phyloP scores from a whole-genome alignment of 1,140 invertebrate species.

The Marisa cornuarietis region DNA sequence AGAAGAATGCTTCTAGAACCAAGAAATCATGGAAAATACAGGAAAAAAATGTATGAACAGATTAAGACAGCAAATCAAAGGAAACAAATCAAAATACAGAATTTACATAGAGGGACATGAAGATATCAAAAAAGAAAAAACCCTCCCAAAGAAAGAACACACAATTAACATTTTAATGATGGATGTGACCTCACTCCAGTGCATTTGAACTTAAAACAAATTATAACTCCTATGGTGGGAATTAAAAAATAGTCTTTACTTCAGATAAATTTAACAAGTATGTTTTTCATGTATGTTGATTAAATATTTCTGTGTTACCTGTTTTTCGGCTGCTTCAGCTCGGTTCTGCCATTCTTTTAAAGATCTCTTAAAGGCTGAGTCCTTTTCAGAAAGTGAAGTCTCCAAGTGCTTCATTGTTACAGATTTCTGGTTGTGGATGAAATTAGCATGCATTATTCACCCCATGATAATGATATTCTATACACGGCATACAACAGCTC shows the following conservation, averaged over 20 bases:
- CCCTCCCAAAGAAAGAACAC: no score
- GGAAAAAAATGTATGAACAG: background rate
- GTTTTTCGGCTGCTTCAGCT: slow-evolving; percentile 31
- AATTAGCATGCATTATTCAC: no score
- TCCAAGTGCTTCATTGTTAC: slow-evolving; percentile 37
- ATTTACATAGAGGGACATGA: no score
- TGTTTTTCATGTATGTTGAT: no score
- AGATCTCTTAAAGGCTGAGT: slow-evolving; percentile 23
- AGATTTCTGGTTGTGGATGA: slow-evolving; percentile 3
- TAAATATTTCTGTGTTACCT: slow-evolving; percentile 15
- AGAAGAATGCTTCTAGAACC: background rate
- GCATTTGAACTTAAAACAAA: background rate
- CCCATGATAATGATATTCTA: no score
- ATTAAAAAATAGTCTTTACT: background rate
- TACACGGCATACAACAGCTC: no score
- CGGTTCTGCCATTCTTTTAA: slow-evolving; percentile 16
- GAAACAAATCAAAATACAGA: background rate
- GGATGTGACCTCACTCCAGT: background rate
- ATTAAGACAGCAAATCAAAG: background rate
- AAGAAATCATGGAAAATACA: background rate
- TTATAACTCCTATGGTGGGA: background rate
- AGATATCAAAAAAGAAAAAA: no score
- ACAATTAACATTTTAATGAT: background rate
- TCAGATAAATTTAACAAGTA: no score
- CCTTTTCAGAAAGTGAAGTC: slow-evolving; percentile 28